phyloP scores from a whole-genome alignment of 2,797 vertebrate species.

The Morus bassanus region DNA sequence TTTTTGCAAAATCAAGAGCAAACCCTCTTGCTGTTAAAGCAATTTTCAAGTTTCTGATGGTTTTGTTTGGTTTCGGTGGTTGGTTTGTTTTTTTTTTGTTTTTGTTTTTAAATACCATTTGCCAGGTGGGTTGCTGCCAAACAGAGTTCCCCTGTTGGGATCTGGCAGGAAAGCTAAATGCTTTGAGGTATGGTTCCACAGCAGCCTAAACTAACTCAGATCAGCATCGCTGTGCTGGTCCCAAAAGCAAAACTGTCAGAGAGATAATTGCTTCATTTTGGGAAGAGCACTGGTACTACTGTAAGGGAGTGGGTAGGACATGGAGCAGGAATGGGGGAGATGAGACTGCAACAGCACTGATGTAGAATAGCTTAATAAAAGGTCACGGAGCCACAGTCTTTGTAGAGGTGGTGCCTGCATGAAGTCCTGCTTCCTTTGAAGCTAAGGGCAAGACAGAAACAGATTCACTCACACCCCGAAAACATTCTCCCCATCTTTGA shows the following conservation, averaged over 20 bases:
- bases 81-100: background rate
- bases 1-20: slow-evolving; percentile 6
- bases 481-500: background rate
- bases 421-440: background rate
- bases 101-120: background rate
- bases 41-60: background rate
- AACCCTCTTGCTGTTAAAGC: background rate
- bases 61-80: no score
- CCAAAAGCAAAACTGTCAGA: background rate
- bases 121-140: background rate
- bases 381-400: background rate
- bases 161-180: background rate
- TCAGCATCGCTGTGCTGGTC: background rate
- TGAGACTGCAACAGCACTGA: background rate
- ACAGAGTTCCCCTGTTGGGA: background rate
- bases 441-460: background rate
- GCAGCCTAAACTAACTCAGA: background rate
- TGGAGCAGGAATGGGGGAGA: background rate
- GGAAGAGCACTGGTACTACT: background rate
- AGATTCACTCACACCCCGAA: background rate
- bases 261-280: background rate
- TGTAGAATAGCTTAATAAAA: background rate
- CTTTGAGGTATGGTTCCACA: background rate
- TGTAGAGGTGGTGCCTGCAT: background rate
- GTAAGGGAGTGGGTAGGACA: background rate